Conservation (phyloP, 2,113 vertebrate species). For the Oncorhynchus gorbuscha region DNA sequence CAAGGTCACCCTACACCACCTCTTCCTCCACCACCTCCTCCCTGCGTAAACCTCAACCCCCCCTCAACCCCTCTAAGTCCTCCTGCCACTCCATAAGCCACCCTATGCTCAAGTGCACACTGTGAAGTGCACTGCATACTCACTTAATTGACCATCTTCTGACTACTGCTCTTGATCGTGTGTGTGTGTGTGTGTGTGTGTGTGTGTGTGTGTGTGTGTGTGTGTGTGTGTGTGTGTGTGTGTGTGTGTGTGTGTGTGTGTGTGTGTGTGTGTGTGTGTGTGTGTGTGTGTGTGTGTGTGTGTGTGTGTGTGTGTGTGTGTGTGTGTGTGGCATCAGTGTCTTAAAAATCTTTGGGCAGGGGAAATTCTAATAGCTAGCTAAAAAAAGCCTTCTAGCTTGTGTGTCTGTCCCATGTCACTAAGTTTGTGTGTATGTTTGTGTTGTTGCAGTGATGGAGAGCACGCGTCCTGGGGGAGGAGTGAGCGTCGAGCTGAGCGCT, state of each 20-base stretch:
- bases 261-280: background rate
- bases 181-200: background rate
- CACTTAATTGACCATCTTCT: background rate
- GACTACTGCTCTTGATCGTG: background rate
- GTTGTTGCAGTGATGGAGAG: constrained; percentile 3
- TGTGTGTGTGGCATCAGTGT: too few species aligned
- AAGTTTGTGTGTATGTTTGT: constrained; percentile 1
- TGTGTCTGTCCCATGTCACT: background rate
- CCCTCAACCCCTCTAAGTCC: background rate
- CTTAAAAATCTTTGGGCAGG: too few species aligned
- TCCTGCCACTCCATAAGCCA: background rate
- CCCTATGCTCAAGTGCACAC: background rate
- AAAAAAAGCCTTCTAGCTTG: too few species aligned
- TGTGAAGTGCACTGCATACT: background rate
- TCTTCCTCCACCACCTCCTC: background rate
- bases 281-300: background rate
- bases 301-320: background rate
- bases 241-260: background rate
- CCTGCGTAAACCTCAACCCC: background rate
- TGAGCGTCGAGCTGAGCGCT: background rate
- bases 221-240: too few species aligned
- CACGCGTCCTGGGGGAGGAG: constrained; percentile 1
- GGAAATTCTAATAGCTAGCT: too few species aligned
- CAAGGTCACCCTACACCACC: background rate
- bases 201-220: background rate